Conservation (phyloP, 2,888 invertebrate species). For the Spatulosminthurus flaviceps region DNA sequence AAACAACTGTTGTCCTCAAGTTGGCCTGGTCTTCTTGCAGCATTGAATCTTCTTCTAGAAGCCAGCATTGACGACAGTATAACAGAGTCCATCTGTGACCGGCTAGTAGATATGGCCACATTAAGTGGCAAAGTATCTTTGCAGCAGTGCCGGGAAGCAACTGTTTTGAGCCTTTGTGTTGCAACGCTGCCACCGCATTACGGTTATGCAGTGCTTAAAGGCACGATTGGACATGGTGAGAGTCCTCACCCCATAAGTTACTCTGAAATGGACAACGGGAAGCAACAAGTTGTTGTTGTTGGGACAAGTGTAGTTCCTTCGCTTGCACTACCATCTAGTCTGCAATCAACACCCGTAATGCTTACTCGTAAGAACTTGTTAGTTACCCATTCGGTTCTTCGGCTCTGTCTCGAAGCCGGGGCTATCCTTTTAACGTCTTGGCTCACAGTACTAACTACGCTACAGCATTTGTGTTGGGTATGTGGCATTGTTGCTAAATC, state of each 20-base stretch:
- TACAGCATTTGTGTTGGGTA: conserved; percentile 74
- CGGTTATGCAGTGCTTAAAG: conserved; percentile 83
- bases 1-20: conserved; percentile 87
- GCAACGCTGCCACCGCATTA: conserved; percentile 96
- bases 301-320: conserved; percentile 73
- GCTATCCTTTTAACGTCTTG: conserved; percentile 91
- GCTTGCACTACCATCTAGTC: conserved; percentile 57
- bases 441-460: conserved; percentile 93
- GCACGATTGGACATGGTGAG: conserved; percentile 65
- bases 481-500: conserved; percentile 62
- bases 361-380: conserved; percentile 97
- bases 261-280: conserved; percentile 78
- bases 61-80: conserved; percentile 94
- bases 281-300: conserved; percentile 94
- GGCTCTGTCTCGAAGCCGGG: conserved; percentile 91
- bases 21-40: conserved; percentile 93
- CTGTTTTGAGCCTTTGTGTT: conserved; percentile 93
- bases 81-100: conserved; percentile 89
- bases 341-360: conserved; percentile 78
- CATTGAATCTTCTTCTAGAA: conserved; percentile 89
- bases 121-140: conserved; percentile 86
- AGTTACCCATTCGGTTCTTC: conserved; percentile 90
- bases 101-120: conserved; percentile 88
- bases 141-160: conserved; percentile 86
- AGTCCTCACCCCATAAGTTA: conserved; percentile 65